phyloP scores from a whole-genome alignment of 2,113 vertebrate species.

The Alouatta palliata region DNA sequence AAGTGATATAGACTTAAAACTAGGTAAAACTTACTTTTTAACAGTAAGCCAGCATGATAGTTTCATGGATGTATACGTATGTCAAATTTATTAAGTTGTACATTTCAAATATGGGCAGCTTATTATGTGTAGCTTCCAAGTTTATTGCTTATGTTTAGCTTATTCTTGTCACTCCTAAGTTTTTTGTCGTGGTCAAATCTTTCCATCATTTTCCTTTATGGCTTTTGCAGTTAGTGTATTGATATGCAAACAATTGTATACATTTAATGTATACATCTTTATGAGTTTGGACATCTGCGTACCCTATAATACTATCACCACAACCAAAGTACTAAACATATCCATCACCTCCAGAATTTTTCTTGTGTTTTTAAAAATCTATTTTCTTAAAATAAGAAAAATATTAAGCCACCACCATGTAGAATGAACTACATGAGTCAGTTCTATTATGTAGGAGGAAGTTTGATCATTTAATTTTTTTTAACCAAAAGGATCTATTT shows the following conservation, averaged over 20 bases:
- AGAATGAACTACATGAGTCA: neutral
- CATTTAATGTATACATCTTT: neutral
- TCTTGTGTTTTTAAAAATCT: neutral
- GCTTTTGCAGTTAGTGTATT: neutral
- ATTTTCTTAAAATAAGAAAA: neutral
- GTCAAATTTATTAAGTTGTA: neutral
- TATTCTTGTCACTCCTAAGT: neutral
- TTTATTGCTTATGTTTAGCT: neutral
- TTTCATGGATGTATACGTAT: neutral
- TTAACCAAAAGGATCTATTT: neutral
- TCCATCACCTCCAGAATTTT: neutral
- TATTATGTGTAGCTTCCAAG: neutral
- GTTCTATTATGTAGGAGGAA: slow-evolving; percentile 7
- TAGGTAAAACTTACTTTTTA: neutral
- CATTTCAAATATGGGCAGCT: neutral
- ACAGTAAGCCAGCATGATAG: neutral
- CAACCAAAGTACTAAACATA: neutral
- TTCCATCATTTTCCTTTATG: neutral
- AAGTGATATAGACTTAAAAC: slow-evolving; percentile 19
- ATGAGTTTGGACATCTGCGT: neutral
- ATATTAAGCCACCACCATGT: slow-evolving; percentile 1
- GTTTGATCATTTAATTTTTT: slow-evolving; percentile 8
- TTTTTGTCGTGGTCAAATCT: neutral
- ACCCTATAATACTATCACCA: neutral
- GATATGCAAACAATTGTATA: neutral